Conservation (phyloP, 2,888 invertebrate genomes). For the Dynastes tityus region DNA sequence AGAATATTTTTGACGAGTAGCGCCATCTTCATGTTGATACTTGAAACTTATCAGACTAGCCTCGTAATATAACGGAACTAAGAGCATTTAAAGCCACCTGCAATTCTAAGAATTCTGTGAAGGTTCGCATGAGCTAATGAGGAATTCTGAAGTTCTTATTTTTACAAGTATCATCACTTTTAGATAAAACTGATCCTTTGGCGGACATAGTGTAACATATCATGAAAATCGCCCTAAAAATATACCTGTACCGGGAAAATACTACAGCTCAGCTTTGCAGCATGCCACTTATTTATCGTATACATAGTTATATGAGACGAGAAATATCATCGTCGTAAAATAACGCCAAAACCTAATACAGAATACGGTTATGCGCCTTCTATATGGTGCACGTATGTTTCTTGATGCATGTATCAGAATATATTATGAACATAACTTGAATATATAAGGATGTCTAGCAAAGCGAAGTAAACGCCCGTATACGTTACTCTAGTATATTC, state of each 20-base stretch:
- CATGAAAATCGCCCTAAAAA: no score
- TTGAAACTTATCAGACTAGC: no score
- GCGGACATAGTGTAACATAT: no score
- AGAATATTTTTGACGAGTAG: no score
- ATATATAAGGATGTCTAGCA: slow-evolving; percentile 3
- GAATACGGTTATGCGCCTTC: slow-evolving; percentile 5
- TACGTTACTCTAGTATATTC: background rate
- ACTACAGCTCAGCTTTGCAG: background rate
- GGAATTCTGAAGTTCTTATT: no score
- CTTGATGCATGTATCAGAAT: slow-evolving; percentile 27
- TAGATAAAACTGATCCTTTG: no score
- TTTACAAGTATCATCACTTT: no score
- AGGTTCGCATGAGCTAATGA: no score
- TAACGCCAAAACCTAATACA: slow-evolving; percentile 19
- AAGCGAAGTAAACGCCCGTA: background rate
- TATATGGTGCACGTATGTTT: slow-evolving; percentile 3
- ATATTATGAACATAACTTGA: slow-evolving; percentile 24
- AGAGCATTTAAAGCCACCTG: no score
- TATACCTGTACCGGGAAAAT: background rate
- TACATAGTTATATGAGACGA: background rate
- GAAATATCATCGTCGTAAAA: slow-evolving; percentile 22
- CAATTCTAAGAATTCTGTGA: no score
- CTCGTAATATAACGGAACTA: no score
- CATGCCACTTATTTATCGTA: background rate
- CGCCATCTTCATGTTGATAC: no score